A percentile compares a stretch with the other conserved stretches of the same genome.
phyloP scores from a whole-genome alignment of 2,113 vertebrate genomes.

The Morone chrysops region DNA sequence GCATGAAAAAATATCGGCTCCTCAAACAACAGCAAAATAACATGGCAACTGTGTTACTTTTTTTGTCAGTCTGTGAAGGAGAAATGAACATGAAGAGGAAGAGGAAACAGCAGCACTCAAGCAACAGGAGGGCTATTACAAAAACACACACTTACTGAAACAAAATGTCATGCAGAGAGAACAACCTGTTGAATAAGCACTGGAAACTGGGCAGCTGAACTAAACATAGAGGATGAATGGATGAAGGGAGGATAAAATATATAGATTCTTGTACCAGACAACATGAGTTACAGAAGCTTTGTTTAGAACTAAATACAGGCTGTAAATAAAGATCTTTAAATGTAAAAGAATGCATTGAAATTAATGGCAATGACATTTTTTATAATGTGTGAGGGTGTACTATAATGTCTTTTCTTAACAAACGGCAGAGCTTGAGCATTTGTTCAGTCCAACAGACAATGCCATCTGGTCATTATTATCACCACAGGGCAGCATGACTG shows the following conservation, averaged over 20 bases:
- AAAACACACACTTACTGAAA: neutral
- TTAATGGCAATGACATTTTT: neutral
- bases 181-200: constrained; percentile 17
- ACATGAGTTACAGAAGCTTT: no score
- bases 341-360: neutral
- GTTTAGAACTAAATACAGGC: neutral
- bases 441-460: constrained; percentile 16
- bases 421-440: constrained; percentile 23
- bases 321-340: neutral
- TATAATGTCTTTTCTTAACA: neutral
- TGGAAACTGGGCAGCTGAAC: neutral
- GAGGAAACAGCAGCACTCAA: neutral
- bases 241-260: neutral
- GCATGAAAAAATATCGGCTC: neutral
- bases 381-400: neutral
- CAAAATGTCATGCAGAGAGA: constrained; percentile 8
- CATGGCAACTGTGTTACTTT: neutral
- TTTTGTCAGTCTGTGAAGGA: neutral
- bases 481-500: constrained; percentile 19
- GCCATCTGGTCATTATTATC: constrained; percentile 60
- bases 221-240: neutral
- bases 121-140: neutral
- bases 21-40: neutral
- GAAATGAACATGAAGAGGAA: neutral
- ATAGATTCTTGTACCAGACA: neutral